These are phyloP conservation scores for Discoglossus pictus DNA, from an alignment of 2,797 vertebrate genomes.

Conservation along the genomic window DNA sequence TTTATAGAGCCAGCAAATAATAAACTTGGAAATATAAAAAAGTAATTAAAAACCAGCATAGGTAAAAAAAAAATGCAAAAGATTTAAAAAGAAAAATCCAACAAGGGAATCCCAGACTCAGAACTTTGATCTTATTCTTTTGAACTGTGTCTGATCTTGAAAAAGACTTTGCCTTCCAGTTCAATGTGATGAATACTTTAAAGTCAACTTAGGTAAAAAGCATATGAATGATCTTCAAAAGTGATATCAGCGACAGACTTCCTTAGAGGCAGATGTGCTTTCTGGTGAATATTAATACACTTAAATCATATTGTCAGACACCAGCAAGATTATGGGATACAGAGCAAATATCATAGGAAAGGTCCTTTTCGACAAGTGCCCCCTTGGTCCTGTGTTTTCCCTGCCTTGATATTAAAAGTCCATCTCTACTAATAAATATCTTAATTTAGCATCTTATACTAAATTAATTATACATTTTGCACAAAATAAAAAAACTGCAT, in stretches of 20 bases:
- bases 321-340: conserved; percentile 13
- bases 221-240: conserved; percentile 35
- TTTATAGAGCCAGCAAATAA: no score
- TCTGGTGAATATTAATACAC: conserved; percentile 10
- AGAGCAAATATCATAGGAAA: no score
- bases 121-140: conserved; percentile 61
- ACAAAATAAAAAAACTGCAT: no score
- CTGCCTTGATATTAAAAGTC: no score
- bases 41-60: conserved; percentile 27
- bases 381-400: no score
- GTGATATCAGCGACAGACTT: conserved; percentile 11
- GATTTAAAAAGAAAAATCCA: conserved; percentile 35
- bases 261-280: conserved; percentile 35
- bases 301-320: conserved; percentile 1
- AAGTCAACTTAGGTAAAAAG: conserved; percentile 40
- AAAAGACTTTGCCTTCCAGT: conserved; percentile 53
- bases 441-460: no score
- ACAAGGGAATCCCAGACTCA: conserved; percentile 34
- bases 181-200: conserved; percentile 56
- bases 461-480: no score
- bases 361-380: no score
- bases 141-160: conserved; percentile 57
- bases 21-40: not conserved
- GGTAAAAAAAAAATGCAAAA: conserved; percentile 38
- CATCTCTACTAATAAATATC: no score